A percentile compares a stretch with the other conserved stretches of the same genome.
phyloP scores from a whole-genome alignment of 2,888 invertebrate species.

The Perithous albicinctus region DNA sequence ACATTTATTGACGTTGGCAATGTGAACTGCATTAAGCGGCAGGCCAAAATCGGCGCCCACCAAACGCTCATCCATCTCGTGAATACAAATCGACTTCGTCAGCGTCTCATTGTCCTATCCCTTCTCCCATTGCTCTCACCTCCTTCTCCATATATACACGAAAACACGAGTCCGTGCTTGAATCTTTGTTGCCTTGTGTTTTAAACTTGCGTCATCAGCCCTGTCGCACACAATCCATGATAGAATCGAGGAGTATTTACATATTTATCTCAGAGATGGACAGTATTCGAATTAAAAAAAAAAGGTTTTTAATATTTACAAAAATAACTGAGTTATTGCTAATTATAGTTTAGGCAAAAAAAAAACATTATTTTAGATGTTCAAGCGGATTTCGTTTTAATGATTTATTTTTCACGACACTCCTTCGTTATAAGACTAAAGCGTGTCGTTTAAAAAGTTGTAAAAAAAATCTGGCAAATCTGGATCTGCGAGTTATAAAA shows the following conservation, averaged over 20 bases:
- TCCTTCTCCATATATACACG: background rate
- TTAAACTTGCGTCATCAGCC: conserved; percentile 32
- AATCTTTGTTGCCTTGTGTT: conserved; percentile 1
- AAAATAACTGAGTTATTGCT: no score
- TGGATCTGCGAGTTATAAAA: background rate
- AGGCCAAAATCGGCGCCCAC: conserved; percentile 65
- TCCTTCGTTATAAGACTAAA: background rate
- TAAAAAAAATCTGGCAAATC: background rate
- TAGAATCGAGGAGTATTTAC: conserved; percentile 2
- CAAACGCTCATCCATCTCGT: conserved; percentile 47
- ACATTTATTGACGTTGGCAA: conserved; percentile 43
- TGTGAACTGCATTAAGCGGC: conserved; percentile 29
- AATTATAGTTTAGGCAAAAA: no score
- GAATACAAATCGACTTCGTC: conserved; percentile 63
- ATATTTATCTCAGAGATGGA: background rate
- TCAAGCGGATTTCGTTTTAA: no score
- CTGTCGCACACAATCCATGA: background rate
- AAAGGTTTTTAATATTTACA: no score
- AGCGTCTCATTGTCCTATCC: conserved; percentile 28
- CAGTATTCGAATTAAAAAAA: no score
- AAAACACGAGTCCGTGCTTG: background rate
- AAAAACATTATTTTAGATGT: no score
- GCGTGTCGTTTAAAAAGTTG: background rate
- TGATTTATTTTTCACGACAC: conserved; percentile 19
- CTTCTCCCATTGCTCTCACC: background rate